Percentiles rank a stretch among this genome's conserved stretches.
phyloP scores from a whole-genome alignment of 2,797 vertebrate genomes.

The Alfaro cultratus region DNA sequence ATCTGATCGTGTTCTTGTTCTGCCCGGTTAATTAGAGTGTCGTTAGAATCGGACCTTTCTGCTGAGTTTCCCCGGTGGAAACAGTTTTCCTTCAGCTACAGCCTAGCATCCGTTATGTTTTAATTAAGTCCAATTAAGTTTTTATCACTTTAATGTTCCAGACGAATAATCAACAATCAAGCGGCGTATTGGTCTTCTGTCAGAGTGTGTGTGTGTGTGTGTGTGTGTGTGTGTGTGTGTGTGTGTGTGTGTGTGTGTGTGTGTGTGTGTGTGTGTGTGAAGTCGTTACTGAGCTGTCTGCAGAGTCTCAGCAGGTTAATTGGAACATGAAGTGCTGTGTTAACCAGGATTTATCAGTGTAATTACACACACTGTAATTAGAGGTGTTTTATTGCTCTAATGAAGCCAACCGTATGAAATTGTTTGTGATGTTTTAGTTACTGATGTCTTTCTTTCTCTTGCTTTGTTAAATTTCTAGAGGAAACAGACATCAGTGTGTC shows the following conservation, averaged over 20 bases:
- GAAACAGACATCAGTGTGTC: neutral
- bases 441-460: neutral
- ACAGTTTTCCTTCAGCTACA: conserved; percentile 29
- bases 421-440: neutral
- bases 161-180: conserved; percentile 30
- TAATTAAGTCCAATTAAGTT: conserved; percentile 67
- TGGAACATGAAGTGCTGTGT: conserved; percentile 59
- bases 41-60: neutral
- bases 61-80: neutral
- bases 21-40: neutral
- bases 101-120: conserved; percentile 51
- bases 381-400: conserved; percentile 15
- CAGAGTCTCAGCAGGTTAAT: conserved; percentile 52
- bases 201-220: neutral
- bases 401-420: conserved; percentile 14
- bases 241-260: too few relatives aligned
- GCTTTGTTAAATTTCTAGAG: neutral
- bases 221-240: neutral
- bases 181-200: conserved; percentile 26
- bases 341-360: conserved; percentile 63
- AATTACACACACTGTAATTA: conserved; percentile 57
- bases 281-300: conserved; percentile 45
- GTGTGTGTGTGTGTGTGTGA: neutral
- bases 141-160: conserved; percentile 60
- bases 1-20: neutral